Evolutionary conservation across 2,113 vertebrate species (phyloP).

Genomic region (Hemiprocne comata): DNA sequence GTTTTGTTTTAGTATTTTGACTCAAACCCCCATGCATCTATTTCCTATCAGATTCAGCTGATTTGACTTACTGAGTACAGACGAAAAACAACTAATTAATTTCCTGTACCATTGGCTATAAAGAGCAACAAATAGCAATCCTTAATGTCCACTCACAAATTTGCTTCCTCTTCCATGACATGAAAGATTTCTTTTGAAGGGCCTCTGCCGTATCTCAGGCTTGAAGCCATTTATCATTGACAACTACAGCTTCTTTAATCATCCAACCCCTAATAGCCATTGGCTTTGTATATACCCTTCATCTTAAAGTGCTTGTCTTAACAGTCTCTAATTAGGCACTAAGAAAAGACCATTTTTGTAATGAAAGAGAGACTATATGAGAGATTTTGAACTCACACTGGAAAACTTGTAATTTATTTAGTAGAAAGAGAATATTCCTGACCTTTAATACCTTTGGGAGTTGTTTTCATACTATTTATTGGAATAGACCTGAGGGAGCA

Average conservation of each 20-base stretch:
- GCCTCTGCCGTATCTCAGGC: constrained; percentile 42
- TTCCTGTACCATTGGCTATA: constrained; percentile 65
- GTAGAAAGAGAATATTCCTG: not conserved
- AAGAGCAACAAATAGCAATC: constrained; percentile 55
- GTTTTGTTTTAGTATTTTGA: not conserved
- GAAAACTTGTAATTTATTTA: not conserved
- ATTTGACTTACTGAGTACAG: not conserved
- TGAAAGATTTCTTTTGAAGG: constrained; percentile 71
- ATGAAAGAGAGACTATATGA: not conserved
- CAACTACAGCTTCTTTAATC: constrained; percentile 61
- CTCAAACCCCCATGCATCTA: not conserved
- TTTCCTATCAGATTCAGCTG: constrained; percentile 34
- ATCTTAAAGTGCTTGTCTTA: constrained; percentile 35
- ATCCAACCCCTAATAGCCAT: constrained; percentile 31
- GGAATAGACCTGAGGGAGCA: not conserved
- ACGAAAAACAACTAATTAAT: constrained; percentile 63
- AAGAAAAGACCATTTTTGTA: constrained; percentile 23
- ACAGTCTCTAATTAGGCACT: constrained; percentile 43
- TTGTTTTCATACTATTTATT: not conserved
- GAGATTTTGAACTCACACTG: not conserved
- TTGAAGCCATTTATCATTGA: constrained; percentile 64
- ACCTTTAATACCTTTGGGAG: not conserved
- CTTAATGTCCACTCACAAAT: constrained; percentile 38
- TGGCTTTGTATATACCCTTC: constrained; percentile 46
- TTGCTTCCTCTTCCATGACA: constrained; percentile 66